Conservation (phyloP, 2,113 vertebrate genomes). For the Setophaga petechia region DNA sequence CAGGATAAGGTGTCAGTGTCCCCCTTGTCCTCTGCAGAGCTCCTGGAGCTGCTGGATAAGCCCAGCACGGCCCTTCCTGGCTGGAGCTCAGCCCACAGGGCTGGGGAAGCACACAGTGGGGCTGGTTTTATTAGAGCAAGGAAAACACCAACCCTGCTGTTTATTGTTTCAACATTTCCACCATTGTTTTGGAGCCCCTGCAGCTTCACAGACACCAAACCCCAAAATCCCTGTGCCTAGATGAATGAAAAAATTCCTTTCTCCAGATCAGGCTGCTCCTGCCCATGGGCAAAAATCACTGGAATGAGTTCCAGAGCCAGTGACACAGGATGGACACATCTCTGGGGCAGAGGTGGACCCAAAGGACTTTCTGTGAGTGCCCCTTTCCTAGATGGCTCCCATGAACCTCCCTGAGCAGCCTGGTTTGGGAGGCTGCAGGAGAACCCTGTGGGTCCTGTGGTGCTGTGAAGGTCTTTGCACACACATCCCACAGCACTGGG, state of each 20-base stretch:
- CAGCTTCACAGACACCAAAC: rapidly evolving
- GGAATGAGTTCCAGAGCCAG: neutral
- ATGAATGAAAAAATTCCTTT: rapidly evolving
- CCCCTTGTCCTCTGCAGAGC: neutral
- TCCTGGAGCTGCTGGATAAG: neutral
- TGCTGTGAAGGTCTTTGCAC: neutral
- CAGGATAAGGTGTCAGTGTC: neutral
- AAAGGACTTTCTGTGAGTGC: neutral
- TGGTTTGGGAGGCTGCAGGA: neutral
- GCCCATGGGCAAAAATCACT: too few relatives aligned
- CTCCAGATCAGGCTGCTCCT: neutral
- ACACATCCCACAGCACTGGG: rapidly evolving
- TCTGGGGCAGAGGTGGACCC: neutral
- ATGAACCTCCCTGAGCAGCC: rapidly evolving
- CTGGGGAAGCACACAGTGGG: rapidly evolving
- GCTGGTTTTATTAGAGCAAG: neutral
- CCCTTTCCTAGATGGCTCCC: neutral
- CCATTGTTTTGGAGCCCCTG: neutral
- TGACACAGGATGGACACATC: neutral
- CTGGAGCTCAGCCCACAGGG: neutral
- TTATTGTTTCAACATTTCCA: neutral
- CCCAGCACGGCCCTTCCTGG: neutral
- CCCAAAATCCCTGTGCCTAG: rapidly evolving
- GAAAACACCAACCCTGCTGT: rapidly evolving
- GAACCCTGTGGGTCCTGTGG: neutral